phyloP scores from a whole-genome alignment of 2,888 invertebrate genomes.

The Harpagoxenus sublaevis region DNA sequence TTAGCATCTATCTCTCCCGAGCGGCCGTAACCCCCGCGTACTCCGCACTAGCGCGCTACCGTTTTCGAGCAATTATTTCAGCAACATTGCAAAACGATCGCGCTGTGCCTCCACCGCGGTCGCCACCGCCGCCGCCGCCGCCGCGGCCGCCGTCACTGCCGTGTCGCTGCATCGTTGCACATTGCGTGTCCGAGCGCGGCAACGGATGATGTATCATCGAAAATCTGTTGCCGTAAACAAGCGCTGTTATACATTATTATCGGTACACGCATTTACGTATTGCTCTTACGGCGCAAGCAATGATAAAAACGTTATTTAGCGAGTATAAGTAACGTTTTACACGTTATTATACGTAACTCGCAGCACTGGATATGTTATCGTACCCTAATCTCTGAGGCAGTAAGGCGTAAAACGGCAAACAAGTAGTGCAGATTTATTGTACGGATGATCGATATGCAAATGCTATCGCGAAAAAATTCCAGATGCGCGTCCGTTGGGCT shows the following conservation, averaged over 20 bases:
- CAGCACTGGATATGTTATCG: background rate
- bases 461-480: conserved; percentile 8
- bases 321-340: background rate
- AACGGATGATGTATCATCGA: conserved; percentile 17
- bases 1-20: conserved; percentile 83
- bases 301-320: conserved; percentile 8
- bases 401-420: background rate
- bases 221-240: conserved; percentile 15
- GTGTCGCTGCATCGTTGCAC: conserved; percentile 42
- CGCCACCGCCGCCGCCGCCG: background rate
- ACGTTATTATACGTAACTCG: background rate
- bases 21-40: conserved; percentile 72
- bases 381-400: background rate
- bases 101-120: conserved; percentile 38
- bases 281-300: background rate
- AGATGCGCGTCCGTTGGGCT: conserved; percentile 11
- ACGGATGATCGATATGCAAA: conserved; percentile 22
- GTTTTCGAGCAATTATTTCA: conserved; percentile 85
- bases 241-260: conserved; percentile 23
- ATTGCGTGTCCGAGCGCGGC: conserved; percentile 37
- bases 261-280: background rate
- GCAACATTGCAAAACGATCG: conserved; percentile 85
- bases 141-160: conserved; percentile 24
- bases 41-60: conserved; percentile 71
- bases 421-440: conserved; percentile 6